Evolutionary conservation across 35 echinoderm and acorn worm genomes (phyloP).

Genomic region (Strongylocentrotus purpuratus): DNA sequence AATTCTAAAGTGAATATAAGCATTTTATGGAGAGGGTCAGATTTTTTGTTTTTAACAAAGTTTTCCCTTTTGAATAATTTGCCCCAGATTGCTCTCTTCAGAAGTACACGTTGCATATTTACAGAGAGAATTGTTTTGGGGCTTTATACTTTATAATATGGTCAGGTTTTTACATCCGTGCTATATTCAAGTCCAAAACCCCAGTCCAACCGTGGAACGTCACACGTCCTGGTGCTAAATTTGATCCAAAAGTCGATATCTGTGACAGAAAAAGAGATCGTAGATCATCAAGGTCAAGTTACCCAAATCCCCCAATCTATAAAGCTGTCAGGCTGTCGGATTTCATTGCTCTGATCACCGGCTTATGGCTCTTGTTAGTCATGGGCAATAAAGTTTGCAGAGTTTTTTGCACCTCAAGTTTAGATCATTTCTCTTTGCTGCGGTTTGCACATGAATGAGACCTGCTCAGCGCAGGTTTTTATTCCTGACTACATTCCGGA

Average conservation of each 20-base stretch:
- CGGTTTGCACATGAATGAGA: too few relatives aligned
- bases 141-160: too few relatives aligned
- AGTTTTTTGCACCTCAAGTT: not conserved
- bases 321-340: constrained; percentile 14
- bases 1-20: too few relatives aligned
- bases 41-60: too few relatives aligned
- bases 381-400: not conserved
- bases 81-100: too few relatives aligned
- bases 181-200: not conserved
- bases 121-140: too few relatives aligned
- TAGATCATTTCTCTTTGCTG: not conserved
- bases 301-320: not conserved
- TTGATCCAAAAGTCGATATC: not conserved
- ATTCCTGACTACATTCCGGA: not conserved
- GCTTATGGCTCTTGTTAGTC: not conserved
- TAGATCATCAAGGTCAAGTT: constrained; percentile 12
- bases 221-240: not conserved
- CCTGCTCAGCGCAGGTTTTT: not conserved
- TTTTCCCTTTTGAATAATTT: too few relatives aligned
- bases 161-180: not conserved
- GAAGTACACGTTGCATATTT: too few relatives aligned
- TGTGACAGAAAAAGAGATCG: not conserved
- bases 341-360: not conserved
- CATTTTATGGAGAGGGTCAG: too few relatives aligned
- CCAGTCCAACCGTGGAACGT: not conserved